These are phyloP conservation scores for Torymus auratus DNA, from an alignment of 2,888 invertebrate species.

Conservation along the genomic window DNA sequence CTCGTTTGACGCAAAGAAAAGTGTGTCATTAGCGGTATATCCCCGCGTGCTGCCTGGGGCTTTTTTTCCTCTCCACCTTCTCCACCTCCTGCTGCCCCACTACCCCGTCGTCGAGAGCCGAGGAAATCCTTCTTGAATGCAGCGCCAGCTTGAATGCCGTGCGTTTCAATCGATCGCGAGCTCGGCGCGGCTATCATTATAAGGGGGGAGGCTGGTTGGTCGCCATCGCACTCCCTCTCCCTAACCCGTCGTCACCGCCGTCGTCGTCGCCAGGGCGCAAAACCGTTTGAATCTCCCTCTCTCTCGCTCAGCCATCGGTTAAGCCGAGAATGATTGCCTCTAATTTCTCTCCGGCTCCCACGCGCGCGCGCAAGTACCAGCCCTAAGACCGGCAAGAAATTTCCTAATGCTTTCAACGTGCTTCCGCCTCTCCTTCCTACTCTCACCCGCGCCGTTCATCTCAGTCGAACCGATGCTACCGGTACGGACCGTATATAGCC, in stretches of 20 bases:
- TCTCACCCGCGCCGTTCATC: constrained; percentile 36
- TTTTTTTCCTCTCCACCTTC: not conserved
- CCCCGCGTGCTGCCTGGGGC: not conserved
- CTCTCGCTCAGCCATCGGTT: constrained; percentile 63
- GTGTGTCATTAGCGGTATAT: constrained; percentile 44
- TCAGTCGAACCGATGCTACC: not conserved
- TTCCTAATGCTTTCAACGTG: constrained; percentile 73
- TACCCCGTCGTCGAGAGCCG: not conserved
- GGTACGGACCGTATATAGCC: too few species aligned
- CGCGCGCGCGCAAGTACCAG: constrained; percentile 47
- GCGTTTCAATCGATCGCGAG: constrained; percentile 41
- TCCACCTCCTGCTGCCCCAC: not conserved
- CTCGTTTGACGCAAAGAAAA: constrained; percentile 51
- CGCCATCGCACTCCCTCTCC: too few species aligned
- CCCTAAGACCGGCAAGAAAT: constrained; percentile 68
- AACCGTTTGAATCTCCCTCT: constrained; percentile 65
- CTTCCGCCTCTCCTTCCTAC: constrained; percentile 59
- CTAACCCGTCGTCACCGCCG: too few species aligned
- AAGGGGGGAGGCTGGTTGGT: not conserved
- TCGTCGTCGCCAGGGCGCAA: constrained; percentile 36
- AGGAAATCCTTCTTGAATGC: constrained; percentile 43
- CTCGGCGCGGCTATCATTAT: constrained; percentile 19
- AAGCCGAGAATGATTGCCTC: constrained; percentile 74
- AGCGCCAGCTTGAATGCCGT: not conserved
- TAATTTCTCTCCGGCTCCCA: constrained; percentile 68